These are phyloP conservation scores for Poeciliopsis paucimaculata DNA, from an alignment of 2,797 vertebrate species.

Conservation along the genomic window DNA sequence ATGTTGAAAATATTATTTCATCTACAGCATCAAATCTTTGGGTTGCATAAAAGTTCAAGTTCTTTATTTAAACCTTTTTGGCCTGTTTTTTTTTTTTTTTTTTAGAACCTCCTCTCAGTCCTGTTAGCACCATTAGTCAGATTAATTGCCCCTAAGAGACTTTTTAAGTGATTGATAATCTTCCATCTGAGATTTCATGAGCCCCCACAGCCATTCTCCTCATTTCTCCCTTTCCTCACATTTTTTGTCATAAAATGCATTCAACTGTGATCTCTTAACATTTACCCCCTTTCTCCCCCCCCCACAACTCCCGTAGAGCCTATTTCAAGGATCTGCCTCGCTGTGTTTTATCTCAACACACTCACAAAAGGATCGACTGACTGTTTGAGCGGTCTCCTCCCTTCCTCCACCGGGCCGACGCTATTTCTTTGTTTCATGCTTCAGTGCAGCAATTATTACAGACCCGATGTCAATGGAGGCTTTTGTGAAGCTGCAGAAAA, in stretches of 20 bases:
- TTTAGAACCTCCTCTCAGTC: constrained; percentile 30
- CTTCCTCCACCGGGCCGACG: constrained; percentile 67
- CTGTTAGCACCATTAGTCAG: constrained; percentile 59
- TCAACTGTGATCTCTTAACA: constrained; percentile 70
- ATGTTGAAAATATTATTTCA: constrained; percentile 3
- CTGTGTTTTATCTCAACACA: constrained; percentile 76
- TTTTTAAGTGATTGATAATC: constrained; percentile 74
- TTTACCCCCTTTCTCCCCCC: constrained; percentile 11
- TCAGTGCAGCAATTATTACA: constrained; percentile 76
- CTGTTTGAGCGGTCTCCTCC: constrained; percentile 57
- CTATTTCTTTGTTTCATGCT: constrained; percentile 74
- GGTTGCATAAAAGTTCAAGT: constrained; percentile 19
- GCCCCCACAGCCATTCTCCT: constrained; percentile 47
- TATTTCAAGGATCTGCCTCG: constrained; percentile 71
- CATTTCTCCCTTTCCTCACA: constrained; percentile 69
- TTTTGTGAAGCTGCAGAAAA: constrained; percentile 64
- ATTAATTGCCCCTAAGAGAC: constrained; percentile 73
- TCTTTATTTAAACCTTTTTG: constrained; percentile 10
- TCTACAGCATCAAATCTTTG: constrained; percentile 8
- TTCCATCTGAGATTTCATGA: constrained; percentile 67
- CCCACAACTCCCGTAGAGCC: constrained; percentile 29
- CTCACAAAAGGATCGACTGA: constrained; percentile 49
- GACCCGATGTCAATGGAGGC: constrained; percentile 63
- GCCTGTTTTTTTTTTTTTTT: neutral
- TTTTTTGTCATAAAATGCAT: constrained; percentile 79